Base-by-base conservation (phyloP, 2,113 vertebrate species). In the Oryzias melastigma region DNA sequence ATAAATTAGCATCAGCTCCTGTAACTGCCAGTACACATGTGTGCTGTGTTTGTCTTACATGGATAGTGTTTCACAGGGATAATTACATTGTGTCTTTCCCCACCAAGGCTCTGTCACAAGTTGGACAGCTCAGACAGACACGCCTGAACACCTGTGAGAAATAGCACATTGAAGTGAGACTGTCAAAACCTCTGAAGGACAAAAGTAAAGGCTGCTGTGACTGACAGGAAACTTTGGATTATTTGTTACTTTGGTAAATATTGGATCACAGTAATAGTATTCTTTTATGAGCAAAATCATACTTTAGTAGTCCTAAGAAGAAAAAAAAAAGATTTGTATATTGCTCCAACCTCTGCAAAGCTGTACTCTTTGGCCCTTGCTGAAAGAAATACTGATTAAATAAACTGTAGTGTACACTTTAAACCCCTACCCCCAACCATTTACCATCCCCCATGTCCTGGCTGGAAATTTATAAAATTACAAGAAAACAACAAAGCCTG, bases 1-100 rank as follows among this genome's bases (percentile, higher is more conserved):
- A 71, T 84, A 81, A 88, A 89, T 88, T 81, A 88, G 87, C 83
- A 87, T 89, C 73, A 87, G 85, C 58, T 81, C 66, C 60, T 50
- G 52, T 68, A 68, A 69, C 45, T 52, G 58, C 53, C 47, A 12
- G 58, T 69, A 29, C 67, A 71, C 74, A 73, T 77, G 71, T 83
- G 57, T 62, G 53, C 40, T 58, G 67, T 70, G 75, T 82, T 74
- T 83, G 50, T 77, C 78, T 77, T 77, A 75, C 48, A 44, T 44
- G 71, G 65, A 66, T 63, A 65, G 80, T 61, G 76, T 85, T 89
- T 83, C 75, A 80, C 81, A 76, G 47, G 58, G 66, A 82, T 85
- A 87, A 91, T 88, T 87, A 82, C 82, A 80, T 71, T 73, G 72
- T 75, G 81, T 83, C 73, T 80, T 60, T 75, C 68, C 65, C 77